Percentiles rank a stretch among this genome's conserved stretches.
Conservation (phyloP, 2,797 vertebrate species). For the Microctenopoma lineatum region DNA sequence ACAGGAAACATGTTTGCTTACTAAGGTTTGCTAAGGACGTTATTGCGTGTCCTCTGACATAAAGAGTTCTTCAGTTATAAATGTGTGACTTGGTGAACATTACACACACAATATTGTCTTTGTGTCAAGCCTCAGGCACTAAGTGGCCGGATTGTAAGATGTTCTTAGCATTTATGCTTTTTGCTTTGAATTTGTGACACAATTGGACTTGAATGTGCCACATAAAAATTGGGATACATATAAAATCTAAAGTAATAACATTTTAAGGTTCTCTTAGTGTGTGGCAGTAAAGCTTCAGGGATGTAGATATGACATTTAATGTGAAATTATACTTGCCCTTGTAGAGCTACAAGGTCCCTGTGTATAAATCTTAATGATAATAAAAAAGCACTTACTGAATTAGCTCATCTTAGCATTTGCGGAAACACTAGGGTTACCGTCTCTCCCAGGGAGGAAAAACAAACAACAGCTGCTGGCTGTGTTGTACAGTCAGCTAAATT, state of each 20-base stretch:
- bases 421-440: constrained; percentile 19
- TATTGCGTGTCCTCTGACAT: neutral
- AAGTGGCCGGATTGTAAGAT: neutral
- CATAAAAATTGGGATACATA: neutral
- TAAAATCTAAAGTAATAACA: too few relatives aligned
- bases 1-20: constrained; percentile 17
- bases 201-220: neutral
- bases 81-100: neutral
- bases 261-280: neutral
- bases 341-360: constrained; percentile 19
- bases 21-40: constrained; percentile 15
- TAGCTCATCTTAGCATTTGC: constrained; percentile 28
- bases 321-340: constrained; percentile 9
- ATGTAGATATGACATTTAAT: neutral
- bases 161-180: neutral
- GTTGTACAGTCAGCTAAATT: constrained; percentile 52
- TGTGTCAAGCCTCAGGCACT: neutral
- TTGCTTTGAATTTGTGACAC: neutral
- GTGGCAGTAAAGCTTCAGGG: neutral
- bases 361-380: constrained; percentile 21
- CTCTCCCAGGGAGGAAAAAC: constrained; percentile 30
- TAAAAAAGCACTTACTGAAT: constrained; percentile 25
- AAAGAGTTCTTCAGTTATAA: neutral
- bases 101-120: neutral
- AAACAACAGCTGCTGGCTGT: constrained; percentile 56